Evolutionary conservation across 2,888 invertebrate species (phyloP).

Genomic region (Meteorus cinctellus): DNA sequence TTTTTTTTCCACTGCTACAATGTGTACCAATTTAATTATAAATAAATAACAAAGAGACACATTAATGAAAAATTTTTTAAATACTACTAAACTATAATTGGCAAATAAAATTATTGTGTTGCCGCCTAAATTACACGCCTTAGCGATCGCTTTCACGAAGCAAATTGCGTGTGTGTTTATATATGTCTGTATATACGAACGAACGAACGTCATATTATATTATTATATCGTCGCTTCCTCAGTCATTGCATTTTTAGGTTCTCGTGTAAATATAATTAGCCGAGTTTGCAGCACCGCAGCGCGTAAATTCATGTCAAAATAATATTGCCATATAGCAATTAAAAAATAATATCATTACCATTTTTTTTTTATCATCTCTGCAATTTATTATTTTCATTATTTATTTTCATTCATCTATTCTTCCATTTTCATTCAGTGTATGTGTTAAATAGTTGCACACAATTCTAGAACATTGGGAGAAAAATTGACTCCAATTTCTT

Average conservation of each 20-base stretch:
- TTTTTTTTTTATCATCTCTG: not conserved
- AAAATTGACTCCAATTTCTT: conserved; percentile 42
- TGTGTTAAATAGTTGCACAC: not conserved
- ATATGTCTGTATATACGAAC: not conserved
- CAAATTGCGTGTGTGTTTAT: conserved; percentile 9
- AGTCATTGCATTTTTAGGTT: conserved; percentile 33
- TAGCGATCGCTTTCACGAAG: conserved; percentile 43
- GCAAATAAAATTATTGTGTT: not conserved
- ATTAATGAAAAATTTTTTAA: not conserved
- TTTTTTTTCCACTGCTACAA: not conserved
- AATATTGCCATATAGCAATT: not conserved
- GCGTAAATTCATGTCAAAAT: conserved; percentile 7
- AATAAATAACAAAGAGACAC: not conserved
- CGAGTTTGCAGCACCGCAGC: not conserved
- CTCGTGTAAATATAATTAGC: conserved; percentile 20
- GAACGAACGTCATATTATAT: no score
- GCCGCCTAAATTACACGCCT: conserved; percentile 38
- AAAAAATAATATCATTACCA: conserved; percentile 12
- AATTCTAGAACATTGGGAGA: conserved; percentile 29
- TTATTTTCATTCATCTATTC: no score
- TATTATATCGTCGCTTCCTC: conserved; percentile 21
- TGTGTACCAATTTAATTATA: not conserved
- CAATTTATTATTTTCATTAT: not conserved
- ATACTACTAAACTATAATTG: conserved; percentile 4
- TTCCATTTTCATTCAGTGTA: not conserved